Evolutionary conservation across 2,113 vertebrate species (phyloP), one percentile per base, ranked within the genome.

Genomic region (Pungitius pungitius): DNA sequence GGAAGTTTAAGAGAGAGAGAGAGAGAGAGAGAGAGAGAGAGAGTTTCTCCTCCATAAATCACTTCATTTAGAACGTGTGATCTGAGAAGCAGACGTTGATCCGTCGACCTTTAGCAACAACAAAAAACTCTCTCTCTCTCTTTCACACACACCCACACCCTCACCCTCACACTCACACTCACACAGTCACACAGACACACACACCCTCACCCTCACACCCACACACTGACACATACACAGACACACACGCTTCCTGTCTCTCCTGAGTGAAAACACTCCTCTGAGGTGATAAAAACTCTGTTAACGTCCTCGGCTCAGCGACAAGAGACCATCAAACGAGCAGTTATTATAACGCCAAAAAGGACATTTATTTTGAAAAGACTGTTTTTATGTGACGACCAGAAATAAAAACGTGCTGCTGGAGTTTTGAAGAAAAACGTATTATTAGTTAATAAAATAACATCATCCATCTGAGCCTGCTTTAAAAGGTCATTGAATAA

Each of bases 21-120:
- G 66, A 52, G 1, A 47, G 17, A 4, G 15, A n/a, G 12, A 37
- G 8, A 14, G 30, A 27, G 52, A 62, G 15, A 2, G 1, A 5
- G 7, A 24, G n/a, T n/a, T n/a, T n/a, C n/a, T n/a, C n/a, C n/a
- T n/a, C n/a, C 61, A 87, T 89, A 85, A 87, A 89, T 87, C 85
- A 85, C 80, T n/a, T 35, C 55, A 78, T 88, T 82, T 62, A 51
- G 11, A 74, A 66, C 22, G 60, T 24, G 58, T 82, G 76, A 80
- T 82, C 82, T 14, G 69, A 75, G 81, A 60, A 15, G 72, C 78
- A 70, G 75, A 64, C 18, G 67, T 78, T 74, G 73, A 82, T 68
- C 73, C 71, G 3, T n/a, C 17, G 68, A 84, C 81, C 84, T 84
- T 73, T 82, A 70, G 54, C 78, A 65, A 62, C 17, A 18, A 62